Evolutionary conservation across 2,797 vertebrate species (phyloP).

Genomic region (Hemitrygon akajei): DNA sequence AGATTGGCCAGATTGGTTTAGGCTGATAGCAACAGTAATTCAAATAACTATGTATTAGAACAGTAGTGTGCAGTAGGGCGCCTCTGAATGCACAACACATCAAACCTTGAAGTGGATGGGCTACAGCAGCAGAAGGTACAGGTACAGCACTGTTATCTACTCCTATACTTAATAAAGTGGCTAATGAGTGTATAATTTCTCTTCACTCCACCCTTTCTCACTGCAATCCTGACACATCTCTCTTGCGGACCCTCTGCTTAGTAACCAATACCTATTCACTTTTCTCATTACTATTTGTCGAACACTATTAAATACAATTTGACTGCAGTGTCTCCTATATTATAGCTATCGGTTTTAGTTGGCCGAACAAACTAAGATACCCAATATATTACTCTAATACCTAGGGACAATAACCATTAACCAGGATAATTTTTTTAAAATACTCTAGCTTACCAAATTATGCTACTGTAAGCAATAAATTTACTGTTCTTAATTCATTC

Average conservation of each 20-base stretch:
- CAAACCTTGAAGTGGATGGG: no score
- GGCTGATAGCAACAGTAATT: no score
- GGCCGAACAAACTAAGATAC: not conserved
- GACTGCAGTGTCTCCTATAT: not conserved
- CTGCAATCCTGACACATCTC: not conserved
- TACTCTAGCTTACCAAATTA: not conserved
- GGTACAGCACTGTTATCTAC: no score
- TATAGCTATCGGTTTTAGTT: not conserved
- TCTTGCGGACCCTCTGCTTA: not conserved
- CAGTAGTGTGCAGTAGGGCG: no score
- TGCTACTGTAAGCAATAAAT: not conserved
- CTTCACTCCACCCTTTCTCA: not conserved
- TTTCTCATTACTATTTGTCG: not conserved
- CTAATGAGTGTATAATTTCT: no score
- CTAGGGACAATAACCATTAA: not conserved
- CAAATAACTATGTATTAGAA: no score
- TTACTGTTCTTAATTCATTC: not conserved
- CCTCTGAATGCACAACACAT: no score
- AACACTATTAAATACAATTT: not conserved
- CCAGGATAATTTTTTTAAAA: not conserved
- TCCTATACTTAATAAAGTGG: no score
- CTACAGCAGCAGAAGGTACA: no score
- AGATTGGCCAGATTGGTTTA: no score
- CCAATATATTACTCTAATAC: not conserved
- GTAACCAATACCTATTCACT: not conserved